A percentile compares a stretch with the other conserved stretches of the same genome.
Evolutionary conservation across 2,797 vertebrate species (phyloP).

Genomic region (Psittacula echo): DNA sequence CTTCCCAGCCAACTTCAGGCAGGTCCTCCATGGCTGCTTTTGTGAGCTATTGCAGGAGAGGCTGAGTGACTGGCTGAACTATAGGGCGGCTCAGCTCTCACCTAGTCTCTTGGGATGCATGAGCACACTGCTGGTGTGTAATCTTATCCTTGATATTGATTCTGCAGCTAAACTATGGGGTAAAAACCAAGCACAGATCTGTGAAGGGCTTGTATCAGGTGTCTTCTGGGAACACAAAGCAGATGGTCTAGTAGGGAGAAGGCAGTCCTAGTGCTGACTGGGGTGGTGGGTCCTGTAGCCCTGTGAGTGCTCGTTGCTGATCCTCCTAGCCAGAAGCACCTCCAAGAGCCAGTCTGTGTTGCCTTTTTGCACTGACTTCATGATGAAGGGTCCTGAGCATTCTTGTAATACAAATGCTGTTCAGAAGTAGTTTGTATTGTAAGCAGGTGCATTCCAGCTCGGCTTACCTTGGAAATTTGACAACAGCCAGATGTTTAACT

Average conservation of each 20-base stretch:
- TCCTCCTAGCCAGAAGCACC: background rate
- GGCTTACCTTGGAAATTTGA: background rate
- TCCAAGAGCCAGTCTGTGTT: background rate
- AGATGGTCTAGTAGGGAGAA: background rate
- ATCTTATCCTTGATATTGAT: background rate
- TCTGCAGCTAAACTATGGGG: background rate
- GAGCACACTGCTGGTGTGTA: accelerated
- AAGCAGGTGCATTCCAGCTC: constrained; percentile 26
- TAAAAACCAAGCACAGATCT: background rate
- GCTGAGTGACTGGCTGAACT: background rate
- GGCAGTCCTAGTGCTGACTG: background rate
- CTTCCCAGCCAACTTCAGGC: background rate
- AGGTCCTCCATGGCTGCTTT: background rate
- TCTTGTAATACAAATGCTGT: background rate
- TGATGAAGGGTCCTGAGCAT: background rate
- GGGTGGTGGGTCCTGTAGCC: background rate
- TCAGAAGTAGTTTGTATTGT: constrained; percentile 2
- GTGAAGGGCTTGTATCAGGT: background rate
- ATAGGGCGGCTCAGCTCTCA: background rate
- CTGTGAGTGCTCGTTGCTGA: background rate
- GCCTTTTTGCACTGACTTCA: background rate
- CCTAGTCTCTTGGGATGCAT: accelerated
- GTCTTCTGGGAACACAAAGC: background rate
- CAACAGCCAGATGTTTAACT: constrained; percentile 47
- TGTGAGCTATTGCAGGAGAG: background rate